These are phyloP conservation scores for Phyllostomus hastatus DNA, from an alignment of 2,113 vertebrate species.

Conservation along the genomic window DNA sequence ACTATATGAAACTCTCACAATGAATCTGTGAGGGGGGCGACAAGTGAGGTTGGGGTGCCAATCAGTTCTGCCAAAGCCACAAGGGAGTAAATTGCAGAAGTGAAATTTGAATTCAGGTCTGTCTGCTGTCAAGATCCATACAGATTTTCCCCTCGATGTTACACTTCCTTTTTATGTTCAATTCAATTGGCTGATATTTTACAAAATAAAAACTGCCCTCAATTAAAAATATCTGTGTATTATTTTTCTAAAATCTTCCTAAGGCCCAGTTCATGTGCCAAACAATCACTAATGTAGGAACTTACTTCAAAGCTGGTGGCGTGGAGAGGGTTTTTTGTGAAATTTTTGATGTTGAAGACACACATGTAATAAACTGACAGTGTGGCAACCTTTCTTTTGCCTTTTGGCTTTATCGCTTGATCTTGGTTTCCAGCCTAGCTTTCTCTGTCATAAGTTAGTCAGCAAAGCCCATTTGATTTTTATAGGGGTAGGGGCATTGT, in stretches of 20 bases:
- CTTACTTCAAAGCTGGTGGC: not conserved
- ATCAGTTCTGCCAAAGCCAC: not conserved
- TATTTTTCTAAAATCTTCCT: not conserved
- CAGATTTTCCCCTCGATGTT: not conserved
- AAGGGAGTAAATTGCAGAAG: not conserved
- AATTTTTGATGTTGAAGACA: not conserved
- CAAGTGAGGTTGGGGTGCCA: not conserved
- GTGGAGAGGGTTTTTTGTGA: not conserved
- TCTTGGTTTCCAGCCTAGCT: not conserved
- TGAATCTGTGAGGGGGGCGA: not conserved
- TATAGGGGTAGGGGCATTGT: not conserved
- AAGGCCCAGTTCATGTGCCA: not conserved
- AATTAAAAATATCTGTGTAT: not conserved
- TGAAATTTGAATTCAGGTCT: constrained; percentile 11
- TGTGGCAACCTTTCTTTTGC: not conserved
- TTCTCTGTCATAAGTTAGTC: not conserved
- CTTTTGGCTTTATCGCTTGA: not conserved
- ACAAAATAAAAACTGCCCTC: not conserved
- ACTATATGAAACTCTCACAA: not conserved
- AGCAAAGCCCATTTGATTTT: not conserved
- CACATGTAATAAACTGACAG: not conserved
- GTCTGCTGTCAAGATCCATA: not conserved
- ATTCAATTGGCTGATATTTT: not conserved
- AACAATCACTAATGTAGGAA: not conserved
- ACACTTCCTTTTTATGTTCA: not conserved